Evolutionary conservation across 37 sponge, comb jelly and placozoan species (phyloP).

Genomic region (Cliona cf. orientalis): DNA sequence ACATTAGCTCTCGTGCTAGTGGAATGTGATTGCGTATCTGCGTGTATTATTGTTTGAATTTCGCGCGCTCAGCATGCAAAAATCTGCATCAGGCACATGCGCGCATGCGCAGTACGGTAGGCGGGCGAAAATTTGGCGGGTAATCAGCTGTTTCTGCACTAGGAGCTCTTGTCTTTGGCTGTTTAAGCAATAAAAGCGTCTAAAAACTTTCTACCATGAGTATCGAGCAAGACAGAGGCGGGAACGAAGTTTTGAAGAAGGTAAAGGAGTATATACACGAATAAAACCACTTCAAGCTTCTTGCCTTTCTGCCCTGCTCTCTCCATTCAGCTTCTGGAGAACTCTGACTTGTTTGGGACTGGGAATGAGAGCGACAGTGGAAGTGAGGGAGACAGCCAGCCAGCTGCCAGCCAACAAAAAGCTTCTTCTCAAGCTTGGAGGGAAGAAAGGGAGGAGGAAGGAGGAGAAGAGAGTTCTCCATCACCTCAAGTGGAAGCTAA

Average conservation of each 20-base stretch:
- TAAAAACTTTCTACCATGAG: no score
- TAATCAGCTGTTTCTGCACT: not conserved
- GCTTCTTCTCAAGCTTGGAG: no score
- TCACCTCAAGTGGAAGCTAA: constrained; percentile 3
- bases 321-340: constrained; percentile 39
- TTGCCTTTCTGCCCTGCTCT: not conserved
- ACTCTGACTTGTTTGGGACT: constrained; percentile 65
- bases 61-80: no score
- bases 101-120: not conserved
- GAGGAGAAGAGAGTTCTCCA: not conserved
- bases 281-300: not conserved
- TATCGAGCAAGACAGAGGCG: no score
- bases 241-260: not conserved
- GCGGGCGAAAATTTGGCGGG: no score
- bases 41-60: no score
- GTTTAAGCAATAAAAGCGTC: no score
- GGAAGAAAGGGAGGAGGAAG: no score
- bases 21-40: no score
- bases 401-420: not conserved
- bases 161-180: no score
- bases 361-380: constrained; percentile 41
- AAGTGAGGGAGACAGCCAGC: constrained; percentile 2
- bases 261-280: not conserved
- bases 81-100: no score
- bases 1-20: no score